These are phyloP conservation scores for Ptiloglossa arizonensis DNA, from an alignment of 1,140 invertebrate species.

Conservation along the genomic window DNA sequence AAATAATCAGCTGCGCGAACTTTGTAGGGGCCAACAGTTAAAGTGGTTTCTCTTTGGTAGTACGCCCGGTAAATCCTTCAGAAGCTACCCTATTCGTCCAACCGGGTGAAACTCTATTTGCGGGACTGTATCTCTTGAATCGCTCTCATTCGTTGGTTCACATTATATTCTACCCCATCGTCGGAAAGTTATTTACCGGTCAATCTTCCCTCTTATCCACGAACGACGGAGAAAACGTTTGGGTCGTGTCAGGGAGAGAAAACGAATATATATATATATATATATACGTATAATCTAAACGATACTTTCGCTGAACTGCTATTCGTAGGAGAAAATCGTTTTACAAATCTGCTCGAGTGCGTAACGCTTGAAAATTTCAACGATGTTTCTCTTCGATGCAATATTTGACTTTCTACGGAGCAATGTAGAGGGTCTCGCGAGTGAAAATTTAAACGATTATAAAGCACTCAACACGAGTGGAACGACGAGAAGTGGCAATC, in stretches of 20 bases:
- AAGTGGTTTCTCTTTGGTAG: too few relatives aligned
- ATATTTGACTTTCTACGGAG: too few relatives aligned
- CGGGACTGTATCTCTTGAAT: background rate
- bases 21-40: too few relatives aligned
- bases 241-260: background rate
- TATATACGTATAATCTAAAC: background rate
- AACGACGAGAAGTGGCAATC: too few relatives aligned
- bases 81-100: background rate
- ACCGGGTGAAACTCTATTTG: constrained; percentile 15
- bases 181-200: background rate
- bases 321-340: background rate
- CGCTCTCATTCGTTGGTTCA: constrained; percentile 4
- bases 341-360: background rate
- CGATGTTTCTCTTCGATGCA: too few relatives aligned
- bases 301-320: background rate
- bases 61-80: background rate
- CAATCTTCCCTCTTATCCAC: background rate
- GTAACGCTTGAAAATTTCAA: background rate
- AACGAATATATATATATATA: background rate
- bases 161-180: background rate
- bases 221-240: background rate
- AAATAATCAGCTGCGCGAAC: too few relatives aligned
- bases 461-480: too few relatives aligned
- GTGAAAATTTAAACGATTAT: too few relatives aligned
- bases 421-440: too few relatives aligned